A percentile compares a stretch with the other conserved stretches of the same genome.
Evolutionary conservation across 2,797 vertebrate genomes (phyloP).

Genomic region (Hydrolagus colliei): DNA sequence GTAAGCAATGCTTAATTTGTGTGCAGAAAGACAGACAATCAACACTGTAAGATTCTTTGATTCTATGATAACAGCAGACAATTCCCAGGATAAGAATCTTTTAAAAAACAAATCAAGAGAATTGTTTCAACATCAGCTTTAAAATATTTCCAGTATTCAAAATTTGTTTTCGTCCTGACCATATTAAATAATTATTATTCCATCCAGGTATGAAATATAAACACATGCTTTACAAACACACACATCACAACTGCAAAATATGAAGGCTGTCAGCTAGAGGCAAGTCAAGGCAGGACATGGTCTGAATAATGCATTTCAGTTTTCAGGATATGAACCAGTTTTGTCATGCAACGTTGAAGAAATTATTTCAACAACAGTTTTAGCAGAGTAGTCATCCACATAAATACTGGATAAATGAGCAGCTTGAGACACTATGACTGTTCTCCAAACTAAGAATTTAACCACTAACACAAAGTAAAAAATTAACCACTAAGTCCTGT

Average conservation of each 20-base stretch:
- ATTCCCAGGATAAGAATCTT: too few relatives aligned
- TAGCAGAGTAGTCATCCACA: background rate
- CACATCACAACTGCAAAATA: background rate
- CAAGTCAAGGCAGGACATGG: background rate
- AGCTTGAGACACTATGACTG: background rate
- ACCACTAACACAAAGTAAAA: too few relatives aligned
- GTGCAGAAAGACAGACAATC: too few relatives aligned
- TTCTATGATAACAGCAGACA: too few relatives aligned
- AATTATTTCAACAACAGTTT: background rate
- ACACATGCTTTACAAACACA: background rate
- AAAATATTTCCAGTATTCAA: background rate
- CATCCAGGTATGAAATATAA: background rate
- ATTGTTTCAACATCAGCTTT: background rate
- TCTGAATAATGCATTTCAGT: background rate
- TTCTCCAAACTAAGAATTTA: background rate
- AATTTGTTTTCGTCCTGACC: background rate
- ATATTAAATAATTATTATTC: background rate
- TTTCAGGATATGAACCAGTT: background rate
- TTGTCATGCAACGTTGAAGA: background rate
- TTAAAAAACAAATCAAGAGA: background rate
- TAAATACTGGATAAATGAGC: background rate
- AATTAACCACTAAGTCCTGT: background rate
- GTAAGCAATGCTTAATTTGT: too few relatives aligned
- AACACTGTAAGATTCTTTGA: too few relatives aligned
- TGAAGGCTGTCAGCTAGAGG: background rate